Base-by-base conservation (phyloP, 2,113 vertebrate species). In the Otolemur garnettii region DNA sequence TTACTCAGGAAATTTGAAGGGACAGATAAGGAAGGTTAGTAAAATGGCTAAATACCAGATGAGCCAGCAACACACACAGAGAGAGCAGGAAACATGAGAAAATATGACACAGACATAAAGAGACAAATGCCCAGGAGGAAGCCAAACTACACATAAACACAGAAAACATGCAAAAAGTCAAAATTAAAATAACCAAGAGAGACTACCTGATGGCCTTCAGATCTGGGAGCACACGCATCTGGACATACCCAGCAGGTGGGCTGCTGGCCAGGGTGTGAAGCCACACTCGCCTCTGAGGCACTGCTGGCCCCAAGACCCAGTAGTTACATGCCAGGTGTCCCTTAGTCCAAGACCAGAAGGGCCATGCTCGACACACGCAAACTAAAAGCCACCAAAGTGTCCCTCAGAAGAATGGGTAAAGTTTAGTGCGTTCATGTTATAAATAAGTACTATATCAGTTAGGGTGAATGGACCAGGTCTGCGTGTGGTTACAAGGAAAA, bases 221-320 rank as follows among this genome's bases (percentile, higher is more conserved):
- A 4, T 13, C 66, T 4, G 0, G 0, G 1, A 2, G n/a, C 2
- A 0, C 59, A 2, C 30, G 4, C 3, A 0, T 12, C 59, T 3
- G 26, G 0, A 24, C 59, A 1, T 7, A 1, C 53, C 15, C 50
- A 8, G 33, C 4, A 14, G 8, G 4, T 30, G 2, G 57, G 72
- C 93, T 53, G n/a, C 62, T 45, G 26, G 19, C 64, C 5, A 0
- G 4, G 3, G 1, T 0, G 1, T 42, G 17, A 69, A 2, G 15
- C 24, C 66, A 17, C 14, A 17, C 33, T 30, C 24, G 11, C 14
- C n/a, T 80, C 55, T 30, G 15, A 12, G 59, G 24, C 17, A 45
- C 66, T 45, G 21, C 50, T 38, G 7, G 1, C 50, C 60, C 50
- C 10, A 11, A 21, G 30, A 66, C 62, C 64, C 28, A 7, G 21